Conservation (phyloP, 2,113 vertebrate genomes). For the Oxygymnocypris stewartii region DNA sequence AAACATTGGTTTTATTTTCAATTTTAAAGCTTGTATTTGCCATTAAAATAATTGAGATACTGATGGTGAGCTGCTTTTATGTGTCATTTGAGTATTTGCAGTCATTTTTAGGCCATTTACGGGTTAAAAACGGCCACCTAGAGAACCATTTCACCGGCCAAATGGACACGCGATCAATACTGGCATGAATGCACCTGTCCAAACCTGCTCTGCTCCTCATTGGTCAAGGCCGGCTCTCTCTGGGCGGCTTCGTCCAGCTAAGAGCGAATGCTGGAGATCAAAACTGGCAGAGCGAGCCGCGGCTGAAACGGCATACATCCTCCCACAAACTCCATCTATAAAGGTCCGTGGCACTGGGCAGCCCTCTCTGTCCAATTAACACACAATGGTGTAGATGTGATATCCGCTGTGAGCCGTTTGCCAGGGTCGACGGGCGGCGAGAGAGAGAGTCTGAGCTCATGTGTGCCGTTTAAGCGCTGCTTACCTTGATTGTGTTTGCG, state of each 20-base stretch:
- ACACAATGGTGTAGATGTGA: constrained; percentile 24
- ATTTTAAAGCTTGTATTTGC: not conserved
- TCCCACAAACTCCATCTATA: constrained; percentile 32
- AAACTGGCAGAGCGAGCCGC: constrained; percentile 15
- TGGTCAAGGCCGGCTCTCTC: not conserved
- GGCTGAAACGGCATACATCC: constrained; percentile 33
- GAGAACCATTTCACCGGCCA: not conserved
- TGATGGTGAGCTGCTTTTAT: not conserved
- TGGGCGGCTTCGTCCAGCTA: constrained; percentile 28
- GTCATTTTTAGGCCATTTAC: not conserved
- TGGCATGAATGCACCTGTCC: constrained; percentile 23
- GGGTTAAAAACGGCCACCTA: not conserved
- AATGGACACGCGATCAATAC: constrained; percentile 24
- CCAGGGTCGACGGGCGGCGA: not conserved
- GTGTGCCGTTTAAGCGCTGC: not conserved
- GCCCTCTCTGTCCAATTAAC: constrained; percentile 34
- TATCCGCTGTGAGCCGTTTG: constrained; percentile 41
- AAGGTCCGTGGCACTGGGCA: constrained; percentile 28
- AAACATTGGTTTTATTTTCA: not conserved
- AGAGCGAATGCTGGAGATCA: constrained; percentile 23
- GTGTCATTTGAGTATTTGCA: not conserved
- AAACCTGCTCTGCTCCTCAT: not conserved
- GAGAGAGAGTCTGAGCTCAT: not conserved
- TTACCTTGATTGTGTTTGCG: not conserved
- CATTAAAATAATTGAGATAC: not conserved